Evolutionary conservation across 2,797 vertebrate genomes (phyloP).

Genomic region (Micrastur ruficollis): DNA sequence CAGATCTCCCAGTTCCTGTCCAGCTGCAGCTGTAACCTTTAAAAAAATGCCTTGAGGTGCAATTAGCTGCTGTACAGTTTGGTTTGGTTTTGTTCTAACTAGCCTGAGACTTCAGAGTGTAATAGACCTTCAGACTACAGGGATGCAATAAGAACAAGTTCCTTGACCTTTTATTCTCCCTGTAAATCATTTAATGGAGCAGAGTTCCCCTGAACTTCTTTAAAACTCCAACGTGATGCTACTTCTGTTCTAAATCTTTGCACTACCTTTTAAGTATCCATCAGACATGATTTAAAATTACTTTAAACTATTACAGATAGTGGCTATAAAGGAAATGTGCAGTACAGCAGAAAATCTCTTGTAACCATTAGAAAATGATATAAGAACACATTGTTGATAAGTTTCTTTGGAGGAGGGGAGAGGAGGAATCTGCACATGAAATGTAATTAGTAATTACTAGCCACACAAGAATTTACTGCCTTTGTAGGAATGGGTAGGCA

Average conservation of each 20-base stretch:
- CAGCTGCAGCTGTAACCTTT: constrained; percentile 47
- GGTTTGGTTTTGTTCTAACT: background rate
- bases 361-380: background rate
- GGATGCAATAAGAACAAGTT: constrained; percentile 14
- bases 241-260: background rate
- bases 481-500: background rate
- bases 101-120: background rate
- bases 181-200: background rate
- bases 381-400: background rate
- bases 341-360: background rate
- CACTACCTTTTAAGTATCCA: background rate
- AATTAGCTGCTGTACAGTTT: constrained; percentile 24
- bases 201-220: background rate
- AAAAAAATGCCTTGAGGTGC: constrained; percentile 32
- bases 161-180: constrained; percentile 43
- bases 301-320: background rate
- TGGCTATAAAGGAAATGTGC: background rate
- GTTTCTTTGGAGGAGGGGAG: background rate
- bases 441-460: background rate
- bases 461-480: background rate
- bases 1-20: background rate
- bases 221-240: background rate
- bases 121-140: constrained; percentile 1
- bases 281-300: background rate
- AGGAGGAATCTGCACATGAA: background rate